Base-by-base conservation (phyloP, 2,888 invertebrate genomes). In the Pseudococcus jackbeardsleyi region DNA sequence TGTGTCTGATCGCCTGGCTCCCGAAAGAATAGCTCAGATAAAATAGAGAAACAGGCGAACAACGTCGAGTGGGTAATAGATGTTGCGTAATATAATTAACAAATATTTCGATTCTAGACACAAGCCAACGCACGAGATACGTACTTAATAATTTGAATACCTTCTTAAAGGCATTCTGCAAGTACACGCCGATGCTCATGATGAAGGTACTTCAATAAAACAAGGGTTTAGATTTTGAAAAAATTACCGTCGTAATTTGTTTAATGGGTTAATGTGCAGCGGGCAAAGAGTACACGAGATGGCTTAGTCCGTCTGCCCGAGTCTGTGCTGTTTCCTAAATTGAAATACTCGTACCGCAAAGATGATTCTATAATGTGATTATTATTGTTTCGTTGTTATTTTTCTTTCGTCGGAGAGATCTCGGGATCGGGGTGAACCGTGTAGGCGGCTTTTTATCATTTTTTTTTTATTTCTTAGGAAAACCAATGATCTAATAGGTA, bases 91-190 rank as follows among this genome's bases (percentile, higher is more conserved):
- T 82, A 33, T 82, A 82, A 82, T 82, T 82, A 82, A 82, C 79
- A 82, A 82, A 82, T 82, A 82, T 82, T 82, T 82, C 79, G 79
- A 33, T 46, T 33, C 79, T 46, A 82, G 79, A 82, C 79, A 46
- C 79, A 82, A 82, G 79, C 79, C 79, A 46, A 82, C 79, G 46
- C 79, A 82, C 79, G 79, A 46, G 79, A 46, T 82, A 42, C 42
- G 42, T 42, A 46, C 46, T 46, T 82, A 82, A 46, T 82, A 19
- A 42, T 82, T 82, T 46, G 42, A 82, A 46, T 82, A 82, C 79
- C 79, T 82, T 82, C 46, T 72, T 72, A 72, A 15, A 1, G 22
- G 64, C 64, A 4, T 64, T 22, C 22, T 64, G 11, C 64, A 42
- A 42, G 42, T 42, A 64, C 22, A 7, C 64, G 19, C 17, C 48